Conservation (phyloP, 37 sponge, comb jelly and placozoan genomes). For the Ianthella basta region DNA sequence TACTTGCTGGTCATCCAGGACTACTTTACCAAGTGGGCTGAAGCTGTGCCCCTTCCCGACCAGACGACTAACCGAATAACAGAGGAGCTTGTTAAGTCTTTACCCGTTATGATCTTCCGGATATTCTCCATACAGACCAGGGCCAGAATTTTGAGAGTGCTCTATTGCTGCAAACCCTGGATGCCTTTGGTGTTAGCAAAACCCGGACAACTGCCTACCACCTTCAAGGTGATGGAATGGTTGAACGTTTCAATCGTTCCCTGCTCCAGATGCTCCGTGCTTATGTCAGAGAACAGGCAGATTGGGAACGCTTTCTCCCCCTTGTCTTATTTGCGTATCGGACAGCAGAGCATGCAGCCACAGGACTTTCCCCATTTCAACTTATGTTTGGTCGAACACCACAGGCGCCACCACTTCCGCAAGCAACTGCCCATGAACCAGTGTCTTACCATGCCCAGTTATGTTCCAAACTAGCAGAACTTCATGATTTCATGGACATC, state of each 20-base stretch:
- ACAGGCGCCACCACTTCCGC: too few species aligned
- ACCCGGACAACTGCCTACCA: too few species aligned
- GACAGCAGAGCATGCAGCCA: slow-evolving; percentile 31
- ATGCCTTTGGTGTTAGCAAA: slow-evolving; percentile 65
- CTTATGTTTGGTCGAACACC: too few species aligned
- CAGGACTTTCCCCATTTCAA: too few species aligned
- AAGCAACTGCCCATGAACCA: neutral
- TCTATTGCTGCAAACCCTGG: slow-evolving; percentile 35
- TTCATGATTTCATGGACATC: slow-evolving; percentile 47
- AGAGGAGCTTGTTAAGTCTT: too few species aligned
- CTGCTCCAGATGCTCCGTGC: slow-evolving; percentile 52
- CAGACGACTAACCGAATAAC: too few species aligned
- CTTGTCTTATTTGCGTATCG: slow-evolving; percentile 57
- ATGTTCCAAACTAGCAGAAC: slow-evolving; percentile 28
- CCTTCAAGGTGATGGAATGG: too few species aligned
- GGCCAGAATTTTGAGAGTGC: slow-evolving; percentile 62
- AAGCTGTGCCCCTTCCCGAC: too few species aligned
- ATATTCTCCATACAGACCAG: slow-evolving; percentile 62
- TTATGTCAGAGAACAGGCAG: slow-evolving; percentile 39
- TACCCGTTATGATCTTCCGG: slow-evolving; percentile 27
- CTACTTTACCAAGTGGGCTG: too few species aligned
- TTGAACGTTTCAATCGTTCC: slow-evolving; percentile 62
- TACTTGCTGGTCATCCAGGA: too few species aligned
- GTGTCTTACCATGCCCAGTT: neutral
- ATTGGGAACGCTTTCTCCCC: slow-evolving; percentile 70